These are phyloP conservation scores for Elephas maximus DNA, from an alignment of 2,113 vertebrate genomes.

Conservation along the genomic window DNA sequence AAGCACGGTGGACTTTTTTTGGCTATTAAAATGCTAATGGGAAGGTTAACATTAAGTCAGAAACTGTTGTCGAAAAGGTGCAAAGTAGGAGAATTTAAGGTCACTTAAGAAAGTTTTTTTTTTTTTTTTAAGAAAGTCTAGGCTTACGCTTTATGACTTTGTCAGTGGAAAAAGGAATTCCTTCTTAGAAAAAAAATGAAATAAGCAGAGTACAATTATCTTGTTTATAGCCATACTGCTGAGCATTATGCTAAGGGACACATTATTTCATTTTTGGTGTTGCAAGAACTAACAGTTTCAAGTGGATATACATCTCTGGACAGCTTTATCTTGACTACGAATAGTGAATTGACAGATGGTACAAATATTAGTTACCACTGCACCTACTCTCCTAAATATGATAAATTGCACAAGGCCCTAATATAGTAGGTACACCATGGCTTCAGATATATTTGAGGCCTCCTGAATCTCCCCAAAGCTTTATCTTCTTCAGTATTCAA, in stretches of 20 bases:
- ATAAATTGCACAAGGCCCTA: not conserved
- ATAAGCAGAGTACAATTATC: constrained; percentile 9
- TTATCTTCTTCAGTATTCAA: constrained; percentile 1
- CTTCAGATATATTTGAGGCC: not conserved
- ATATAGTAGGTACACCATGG: not conserved
- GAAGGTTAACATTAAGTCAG: constrained; percentile 85
- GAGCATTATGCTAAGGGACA: constrained; percentile 26
- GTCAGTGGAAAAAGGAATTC: constrained; percentile 73
- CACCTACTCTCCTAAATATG: not conserved
- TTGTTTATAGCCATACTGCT: constrained; percentile 52
- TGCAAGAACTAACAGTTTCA: constrained; percentile 65
- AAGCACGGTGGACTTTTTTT: constrained; percentile 75
- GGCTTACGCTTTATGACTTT: constrained; percentile 78
- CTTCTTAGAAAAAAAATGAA: constrained; percentile 57
- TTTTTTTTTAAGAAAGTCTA: constrained; percentile 7
- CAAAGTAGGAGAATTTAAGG: constrained; percentile 80
- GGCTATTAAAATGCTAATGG: constrained; percentile 88
- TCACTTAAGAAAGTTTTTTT: constrained; percentile 72
- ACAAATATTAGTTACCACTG: not conserved
- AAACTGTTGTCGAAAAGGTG: constrained; percentile 73
- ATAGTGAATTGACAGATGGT: not conserved
- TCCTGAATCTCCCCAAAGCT: constrained; percentile 25
- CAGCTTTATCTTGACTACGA: not conserved
- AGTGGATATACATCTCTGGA: not conserved
- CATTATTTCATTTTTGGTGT: constrained; percentile 55